These are phyloP conservation scores for Toxotes lorentzi DNA, from an alignment of 2,797 vertebrate genomes.

Conservation along the genomic window DNA sequence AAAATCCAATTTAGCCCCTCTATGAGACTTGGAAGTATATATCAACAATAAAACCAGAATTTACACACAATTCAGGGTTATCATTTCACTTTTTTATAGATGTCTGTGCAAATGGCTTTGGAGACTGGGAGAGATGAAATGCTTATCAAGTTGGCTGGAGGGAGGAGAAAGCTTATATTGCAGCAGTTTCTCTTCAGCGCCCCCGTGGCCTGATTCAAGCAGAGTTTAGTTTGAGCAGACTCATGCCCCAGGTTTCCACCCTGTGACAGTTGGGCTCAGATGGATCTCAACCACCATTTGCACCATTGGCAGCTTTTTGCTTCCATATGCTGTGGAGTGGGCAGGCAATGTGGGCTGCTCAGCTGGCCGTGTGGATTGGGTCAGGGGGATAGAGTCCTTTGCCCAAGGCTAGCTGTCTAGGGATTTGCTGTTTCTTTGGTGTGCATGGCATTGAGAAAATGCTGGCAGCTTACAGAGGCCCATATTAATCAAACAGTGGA, in stretches of 20 bases:
- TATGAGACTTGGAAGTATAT: slow-evolving; percentile 67
- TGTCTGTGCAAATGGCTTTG: slow-evolving; percentile 58
- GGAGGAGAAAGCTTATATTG: slow-evolving; percentile 59
- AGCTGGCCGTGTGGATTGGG: slow-evolving; percentile 67
- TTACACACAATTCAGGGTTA: slow-evolving; percentile 55
- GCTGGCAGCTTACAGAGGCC: slow-evolving; percentile 24
- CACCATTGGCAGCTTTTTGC: slow-evolving; percentile 75
- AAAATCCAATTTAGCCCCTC: slow-evolving; percentile 72
- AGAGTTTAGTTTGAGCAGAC: slow-evolving; percentile 63
- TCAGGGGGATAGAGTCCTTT: slow-evolving; percentile 56
- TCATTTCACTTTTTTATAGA: slow-evolving; percentile 59
- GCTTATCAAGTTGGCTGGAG: slow-evolving; percentile 62
- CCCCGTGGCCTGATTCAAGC: slow-evolving; percentile 68
- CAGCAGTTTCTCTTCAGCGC: slow-evolving; percentile 67
- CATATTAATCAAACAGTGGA: slow-evolving; percentile 26
- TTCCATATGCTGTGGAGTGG: slow-evolving; percentile 80
- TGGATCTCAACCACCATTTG: slow-evolving; percentile 77
- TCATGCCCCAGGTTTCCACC: slow-evolving; percentile 70
- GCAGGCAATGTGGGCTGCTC: slow-evolving; percentile 70
- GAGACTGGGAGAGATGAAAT: slow-evolving; percentile 68
- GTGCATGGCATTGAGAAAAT: slow-evolving; percentile 29
- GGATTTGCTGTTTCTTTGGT: slow-evolving; percentile 65
- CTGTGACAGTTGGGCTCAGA: slow-evolving; percentile 74
- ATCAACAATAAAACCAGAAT: slow-evolving; percentile 71
- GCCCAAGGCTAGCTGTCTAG: slow-evolving; percentile 55